phyloP scores from a whole-genome alignment of 1,140 invertebrate species.

The Pinna nobilis region DNA sequence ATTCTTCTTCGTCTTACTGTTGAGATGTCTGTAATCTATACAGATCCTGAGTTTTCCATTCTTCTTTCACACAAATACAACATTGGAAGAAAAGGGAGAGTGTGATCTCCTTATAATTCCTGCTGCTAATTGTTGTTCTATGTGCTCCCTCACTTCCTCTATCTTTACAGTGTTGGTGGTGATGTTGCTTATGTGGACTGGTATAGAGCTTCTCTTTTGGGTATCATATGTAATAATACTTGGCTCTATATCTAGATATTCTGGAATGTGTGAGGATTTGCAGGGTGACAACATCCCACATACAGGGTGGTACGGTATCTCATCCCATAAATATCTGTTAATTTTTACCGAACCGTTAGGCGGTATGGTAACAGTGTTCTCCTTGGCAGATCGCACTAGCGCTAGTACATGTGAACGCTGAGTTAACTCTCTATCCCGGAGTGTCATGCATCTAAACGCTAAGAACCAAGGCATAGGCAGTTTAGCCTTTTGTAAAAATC shows the following conservation, averaged over 20 bases:
- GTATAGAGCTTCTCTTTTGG: not conserved
- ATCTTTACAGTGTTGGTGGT: conserved; percentile 19
- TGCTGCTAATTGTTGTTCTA: conserved; percentile 18
- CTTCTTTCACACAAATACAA: conserved; percentile 29
- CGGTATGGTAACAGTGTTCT: conserved; percentile 20
- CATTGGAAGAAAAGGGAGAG: conserved; percentile 30
- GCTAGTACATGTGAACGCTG: conserved; percentile 24
- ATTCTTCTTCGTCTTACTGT: conserved; percentile 72
- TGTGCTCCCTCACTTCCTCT: conserved; percentile 20
- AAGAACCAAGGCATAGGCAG: conserved; percentile 36
- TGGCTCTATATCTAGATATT: conserved; percentile 24
- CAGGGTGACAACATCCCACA: conserved; percentile 32
- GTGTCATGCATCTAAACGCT: conserved; percentile 37
- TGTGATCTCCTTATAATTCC: conserved; percentile 27
- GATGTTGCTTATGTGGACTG: conserved; percentile 19
- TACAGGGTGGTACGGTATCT: conserved; percentile 24
- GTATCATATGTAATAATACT: not conserved
- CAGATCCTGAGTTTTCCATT: conserved; percentile 60
- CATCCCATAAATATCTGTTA: conserved; percentile 23
- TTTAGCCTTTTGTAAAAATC: no score
- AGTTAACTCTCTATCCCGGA: conserved; percentile 28
- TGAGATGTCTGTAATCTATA: conserved; percentile 76
- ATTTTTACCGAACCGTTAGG: conserved; percentile 31
- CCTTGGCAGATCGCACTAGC: conserved; percentile 30
- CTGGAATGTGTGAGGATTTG: not conserved